Conservation (phyloP, 2,113 vertebrate species). For the Pterocles burchelli region DNA sequence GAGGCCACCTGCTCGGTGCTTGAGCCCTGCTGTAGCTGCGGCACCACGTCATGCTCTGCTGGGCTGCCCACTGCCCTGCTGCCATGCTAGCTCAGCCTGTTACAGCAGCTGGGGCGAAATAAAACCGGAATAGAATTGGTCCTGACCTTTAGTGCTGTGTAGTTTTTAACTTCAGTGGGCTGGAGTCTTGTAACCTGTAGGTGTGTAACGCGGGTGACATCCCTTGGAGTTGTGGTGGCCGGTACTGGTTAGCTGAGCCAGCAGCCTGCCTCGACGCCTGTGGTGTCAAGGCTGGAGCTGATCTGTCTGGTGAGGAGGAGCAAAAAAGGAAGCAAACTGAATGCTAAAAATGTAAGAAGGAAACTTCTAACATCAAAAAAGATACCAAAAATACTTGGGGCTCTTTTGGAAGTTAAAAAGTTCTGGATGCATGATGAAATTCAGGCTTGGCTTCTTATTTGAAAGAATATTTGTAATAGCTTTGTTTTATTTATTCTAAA, state of each 20-base stretch:
- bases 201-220: rapidly evolving
- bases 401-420: background rate
- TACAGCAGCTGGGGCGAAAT: background rate
- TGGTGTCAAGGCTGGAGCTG: background rate
- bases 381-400: background rate
- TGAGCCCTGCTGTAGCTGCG: rapidly evolving
- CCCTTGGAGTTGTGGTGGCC: background rate
- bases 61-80: background rate
- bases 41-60: background rate
- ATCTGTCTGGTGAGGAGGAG: background rate
- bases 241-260: background rate
- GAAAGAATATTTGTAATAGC: background rate
- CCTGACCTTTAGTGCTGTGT: background rate
- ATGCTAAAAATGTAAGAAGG: background rate
- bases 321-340: background rate
- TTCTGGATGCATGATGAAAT: background rate
- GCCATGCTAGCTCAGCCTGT: background rate
- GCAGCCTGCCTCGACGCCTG: background rate
- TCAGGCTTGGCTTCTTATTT: background rate
- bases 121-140: background rate
- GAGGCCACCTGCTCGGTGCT: rapidly evolving
- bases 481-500: background rate
- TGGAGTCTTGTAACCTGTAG: background rate
- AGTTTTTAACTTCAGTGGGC: background rate
- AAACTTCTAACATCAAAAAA: background rate